These are phyloP conservation scores for Latrodectus hesperus DNA, from an alignment of 2,888 invertebrate genomes.

Conservation along the genomic window DNA sequence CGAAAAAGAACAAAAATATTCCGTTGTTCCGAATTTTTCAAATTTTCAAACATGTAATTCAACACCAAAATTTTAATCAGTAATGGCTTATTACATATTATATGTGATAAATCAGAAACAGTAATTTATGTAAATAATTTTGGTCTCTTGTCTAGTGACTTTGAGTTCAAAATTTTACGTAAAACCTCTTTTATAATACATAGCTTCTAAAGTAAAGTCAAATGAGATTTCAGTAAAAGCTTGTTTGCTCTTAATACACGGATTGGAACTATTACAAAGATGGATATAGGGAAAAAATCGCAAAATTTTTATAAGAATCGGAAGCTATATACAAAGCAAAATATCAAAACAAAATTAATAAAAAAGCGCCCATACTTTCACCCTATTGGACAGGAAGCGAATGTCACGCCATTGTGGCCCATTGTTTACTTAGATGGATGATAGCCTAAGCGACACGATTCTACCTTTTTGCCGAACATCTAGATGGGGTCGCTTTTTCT, in stretches of 20 bases:
- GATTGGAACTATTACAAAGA: neutral
- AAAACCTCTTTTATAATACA: too few species aligned
- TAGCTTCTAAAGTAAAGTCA: too few species aligned
- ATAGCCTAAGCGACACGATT: conserved; percentile 56
- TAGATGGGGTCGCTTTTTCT: conserved; percentile 6
- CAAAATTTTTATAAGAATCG: conserved; percentile 17
- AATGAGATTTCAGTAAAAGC: neutral
- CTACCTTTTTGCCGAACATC: conserved; percentile 16
- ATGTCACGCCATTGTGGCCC: conserved; percentile 59
- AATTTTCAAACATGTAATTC: too few species aligned
- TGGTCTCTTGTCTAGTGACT: too few species aligned
- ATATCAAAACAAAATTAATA: conserved; percentile 25
- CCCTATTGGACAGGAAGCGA: conserved; percentile 61
- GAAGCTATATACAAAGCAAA: conserved; percentile 22
- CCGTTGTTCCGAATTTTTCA: too few species aligned
- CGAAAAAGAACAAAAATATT: too few species aligned
- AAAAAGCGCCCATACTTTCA: conserved; percentile 30
- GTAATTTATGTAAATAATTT: too few species aligned
- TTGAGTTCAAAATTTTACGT: too few species aligned
- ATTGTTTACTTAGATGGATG: conserved; percentile 67
- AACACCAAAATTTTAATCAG: too few species aligned
- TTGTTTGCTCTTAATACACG: conserved; percentile 45
- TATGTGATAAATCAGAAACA: too few species aligned
- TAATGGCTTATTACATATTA: too few species aligned
- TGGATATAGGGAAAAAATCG: neutral